phyloP scores from a whole-genome alignment of 1,140 invertebrate genomes.

The Camponotus vicinus region DNA sequence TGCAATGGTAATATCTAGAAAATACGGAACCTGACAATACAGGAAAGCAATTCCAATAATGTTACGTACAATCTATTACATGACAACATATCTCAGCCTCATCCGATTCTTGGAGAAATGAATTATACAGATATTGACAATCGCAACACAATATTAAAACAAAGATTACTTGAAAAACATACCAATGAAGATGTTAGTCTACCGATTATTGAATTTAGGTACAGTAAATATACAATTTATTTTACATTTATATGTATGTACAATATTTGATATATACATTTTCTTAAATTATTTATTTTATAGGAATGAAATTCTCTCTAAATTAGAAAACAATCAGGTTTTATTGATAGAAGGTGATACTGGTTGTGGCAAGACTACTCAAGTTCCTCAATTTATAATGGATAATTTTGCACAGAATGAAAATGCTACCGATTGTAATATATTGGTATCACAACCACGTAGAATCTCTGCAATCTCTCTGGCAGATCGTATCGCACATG shows the following conservation, averaged over 20 bases:
- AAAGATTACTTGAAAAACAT: neutral
- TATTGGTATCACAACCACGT: constrained; percentile 96
- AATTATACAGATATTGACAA: neutral
- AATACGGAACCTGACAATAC: constrained; percentile 48
- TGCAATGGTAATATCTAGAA: constrained; percentile 56
- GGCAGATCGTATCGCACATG: constrained; percentile 93
- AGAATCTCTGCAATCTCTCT: constrained; percentile 96
- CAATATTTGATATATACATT: constrained; percentile 19
- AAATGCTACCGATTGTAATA: constrained; percentile 88
- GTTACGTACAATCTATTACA: neutral
- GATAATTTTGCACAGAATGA: constrained; percentile 88
- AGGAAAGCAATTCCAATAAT: neutral
- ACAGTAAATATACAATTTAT: constrained; percentile 15
- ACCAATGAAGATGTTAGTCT: neutral
- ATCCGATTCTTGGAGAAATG: neutral
- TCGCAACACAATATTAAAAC: neutral
- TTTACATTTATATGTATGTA: constrained; percentile 15
- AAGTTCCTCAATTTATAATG: constrained; percentile 96
- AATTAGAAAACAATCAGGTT: constrained; percentile 86
- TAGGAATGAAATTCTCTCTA: constrained; percentile 75
- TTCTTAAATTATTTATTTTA: constrained; percentile 35
- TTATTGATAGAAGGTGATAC: constrained; percentile 94
- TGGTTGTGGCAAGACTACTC: constrained; percentile 96
- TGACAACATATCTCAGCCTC: neutral
- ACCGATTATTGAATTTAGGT: constrained; percentile 69